Evolutionary conservation across 2,797 vertebrate genomes (phyloP).

Genomic region (Hybognathus amarus): DNA sequence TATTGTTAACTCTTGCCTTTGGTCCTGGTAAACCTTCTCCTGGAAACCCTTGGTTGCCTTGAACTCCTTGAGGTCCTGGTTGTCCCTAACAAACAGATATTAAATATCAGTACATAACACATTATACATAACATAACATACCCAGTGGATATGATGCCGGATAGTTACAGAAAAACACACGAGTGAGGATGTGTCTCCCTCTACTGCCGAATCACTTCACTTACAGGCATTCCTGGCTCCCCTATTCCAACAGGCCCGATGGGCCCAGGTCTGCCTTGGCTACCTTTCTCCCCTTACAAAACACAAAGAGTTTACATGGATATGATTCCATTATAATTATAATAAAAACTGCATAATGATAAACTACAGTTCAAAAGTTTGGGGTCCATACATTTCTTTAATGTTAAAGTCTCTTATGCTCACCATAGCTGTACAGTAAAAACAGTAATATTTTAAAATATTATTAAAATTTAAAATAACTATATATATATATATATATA

Average conservation of each 20-base stretch:
- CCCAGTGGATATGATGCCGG: background rate
- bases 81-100: constrained; percentile 74
- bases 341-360: background rate
- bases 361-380: background rate
- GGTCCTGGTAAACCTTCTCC: constrained; percentile 84
- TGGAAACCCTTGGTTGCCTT: constrained; percentile 79
- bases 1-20: constrained; percentile 75
- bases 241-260: constrained; percentile 71
- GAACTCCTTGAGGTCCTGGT: constrained; percentile 76
- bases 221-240: constrained; percentile 74
- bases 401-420: background rate
- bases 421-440: background rate
- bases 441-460: background rate
- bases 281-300: constrained; percentile 75
- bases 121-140: background rate
- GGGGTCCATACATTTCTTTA: background rate
- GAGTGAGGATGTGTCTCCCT: constrained; percentile 12
- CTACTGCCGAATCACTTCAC: constrained; percentile 37
- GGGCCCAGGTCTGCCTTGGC: constrained; percentile 72
- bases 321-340: background rate
- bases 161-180: background rate
- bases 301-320: constrained; percentile 7
- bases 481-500: too few species aligned
- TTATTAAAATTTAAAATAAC: background rate
- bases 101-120: background rate